These are phyloP conservation scores for Notothenia coriiceps DNA, from an alignment of 2,113 vertebrate genomes.

Conservation along the genomic window DNA sequence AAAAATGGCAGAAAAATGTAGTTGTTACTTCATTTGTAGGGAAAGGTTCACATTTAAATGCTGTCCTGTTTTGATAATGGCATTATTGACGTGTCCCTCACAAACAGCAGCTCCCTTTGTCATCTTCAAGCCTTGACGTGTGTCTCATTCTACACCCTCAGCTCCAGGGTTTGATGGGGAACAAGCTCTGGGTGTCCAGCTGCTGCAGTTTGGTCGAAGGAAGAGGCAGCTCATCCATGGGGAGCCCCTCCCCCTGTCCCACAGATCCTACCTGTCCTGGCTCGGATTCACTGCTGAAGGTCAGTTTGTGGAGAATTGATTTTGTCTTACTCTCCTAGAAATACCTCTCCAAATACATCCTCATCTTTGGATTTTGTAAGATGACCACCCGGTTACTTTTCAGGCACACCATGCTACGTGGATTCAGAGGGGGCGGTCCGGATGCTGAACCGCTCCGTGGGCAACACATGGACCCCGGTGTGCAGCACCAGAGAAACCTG, in stretches of 20 bases:
- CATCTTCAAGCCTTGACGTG: not conserved
- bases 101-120: no score
- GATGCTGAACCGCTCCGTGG: constrained; percentile 92
- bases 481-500: constrained; percentile 92
- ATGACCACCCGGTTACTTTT: not conserved
- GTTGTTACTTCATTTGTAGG: no score
- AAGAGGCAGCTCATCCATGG: constrained; percentile 87
- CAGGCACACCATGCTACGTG: constrained; percentile 92
- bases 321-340: not conserved
- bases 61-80: no score
- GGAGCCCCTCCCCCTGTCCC: constrained; percentile 90
- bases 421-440: constrained; percentile 92
- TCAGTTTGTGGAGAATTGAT: constrained; percentile 56
- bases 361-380: not conserved
- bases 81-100: no score
- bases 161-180: constrained; percentile 94
- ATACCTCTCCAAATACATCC: not conserved
- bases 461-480: constrained; percentile 91
- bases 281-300: constrained; percentile 96
- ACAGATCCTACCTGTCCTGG: constrained; percentile 90
- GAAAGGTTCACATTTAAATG: no score
- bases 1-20: no score
- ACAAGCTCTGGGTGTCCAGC: constrained; percentile 92
- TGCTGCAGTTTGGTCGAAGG: constrained; percentile 88
- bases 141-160: constrained; percentile 49